Base-by-base conservation (phyloP, 2,797 vertebrate genomes). In the Gymnothorax reevesii region DNA sequence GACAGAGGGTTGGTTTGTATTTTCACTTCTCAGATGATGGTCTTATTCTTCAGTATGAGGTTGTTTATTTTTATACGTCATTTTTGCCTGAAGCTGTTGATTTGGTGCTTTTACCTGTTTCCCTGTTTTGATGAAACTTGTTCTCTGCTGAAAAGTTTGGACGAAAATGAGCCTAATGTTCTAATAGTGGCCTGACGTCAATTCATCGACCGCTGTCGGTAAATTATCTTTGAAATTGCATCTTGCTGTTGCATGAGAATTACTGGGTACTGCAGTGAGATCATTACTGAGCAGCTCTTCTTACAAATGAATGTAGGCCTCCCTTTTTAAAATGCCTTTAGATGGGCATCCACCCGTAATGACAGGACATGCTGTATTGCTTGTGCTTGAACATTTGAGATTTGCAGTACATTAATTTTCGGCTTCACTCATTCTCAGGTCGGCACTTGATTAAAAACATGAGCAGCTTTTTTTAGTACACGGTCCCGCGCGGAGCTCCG, bases 321-420 rank as follows among this genome's bases (percentile, higher is more conserved):
- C 52, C 49, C 22, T 71, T 33, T 55, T 33, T 27, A 82, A 82
- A 82, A 42, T 7, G 20, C 4, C 15, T 27, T 66, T 57, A 71
- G 62, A 52, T 33, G 42, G 55, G 7, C 60, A 82, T 10, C 57
- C 75, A 42, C 8, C 20, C 27, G 10, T 49, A 82, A 54, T 25
- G 6, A 80, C 57, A 80, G 64, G 59, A 64, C n/a, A 49, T 59
- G 80, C 73, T 20, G 73, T 15, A 49, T 49, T 7, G 73, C 73
- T 33, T 13, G 33, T 20, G 57, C 42, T 52, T 49, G 42, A 17
- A 22, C 12, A 17, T 22, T 59, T 55, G 15, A 17, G 54, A 52
- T 84, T 64, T 52, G 49, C 60, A n/a, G 57, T 22, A 55, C 79
- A 83, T 73, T 57, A 49, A 73, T 86, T 87, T 59, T 59, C n/a